phyloP scores from a whole-genome alignment of 2,113 vertebrate species.

The Nothoprocta perdicaria region DNA sequence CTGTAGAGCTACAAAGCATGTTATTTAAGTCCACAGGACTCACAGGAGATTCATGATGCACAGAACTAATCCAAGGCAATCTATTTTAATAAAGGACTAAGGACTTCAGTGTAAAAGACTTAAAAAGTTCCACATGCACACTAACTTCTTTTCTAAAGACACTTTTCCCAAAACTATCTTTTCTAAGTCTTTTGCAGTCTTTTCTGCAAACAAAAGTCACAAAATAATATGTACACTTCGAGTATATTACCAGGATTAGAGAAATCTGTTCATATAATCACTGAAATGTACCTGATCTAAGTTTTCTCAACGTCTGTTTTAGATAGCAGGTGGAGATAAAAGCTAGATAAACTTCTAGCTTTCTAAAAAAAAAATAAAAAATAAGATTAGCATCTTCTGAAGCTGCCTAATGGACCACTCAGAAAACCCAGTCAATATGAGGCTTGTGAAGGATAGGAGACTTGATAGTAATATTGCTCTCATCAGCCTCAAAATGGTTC shows the following conservation, averaged over 20 bases:
- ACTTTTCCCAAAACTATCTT: too few relatives aligned
- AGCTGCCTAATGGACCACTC: neutral
- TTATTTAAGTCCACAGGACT: constrained; percentile 30
- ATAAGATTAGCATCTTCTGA: neutral
- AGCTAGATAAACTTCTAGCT: neutral
- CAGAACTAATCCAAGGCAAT: neutral
- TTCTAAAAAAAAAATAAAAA: neutral
- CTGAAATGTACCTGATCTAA: neutral
- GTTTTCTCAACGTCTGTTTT: neutral
- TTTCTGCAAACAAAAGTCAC: neutral
- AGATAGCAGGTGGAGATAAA: neutral
- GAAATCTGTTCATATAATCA: neutral
- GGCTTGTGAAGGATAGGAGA: neutral
- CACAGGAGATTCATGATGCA: neutral
- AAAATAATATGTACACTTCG: neutral
- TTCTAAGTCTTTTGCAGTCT: too few relatives aligned
- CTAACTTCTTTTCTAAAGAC: too few relatives aligned
- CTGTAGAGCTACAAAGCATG: neutral
- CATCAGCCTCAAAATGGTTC: neutral
- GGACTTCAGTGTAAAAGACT: neutral
- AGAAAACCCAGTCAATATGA: neutral
- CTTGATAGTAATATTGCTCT: neutral
- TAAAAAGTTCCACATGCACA: too few relatives aligned
- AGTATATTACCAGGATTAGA: neutral
- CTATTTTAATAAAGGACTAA: neutral